Evolutionary conservation across 2,797 vertebrate genomes (phyloP).

Genomic region (Coluber constrictor): DNA sequence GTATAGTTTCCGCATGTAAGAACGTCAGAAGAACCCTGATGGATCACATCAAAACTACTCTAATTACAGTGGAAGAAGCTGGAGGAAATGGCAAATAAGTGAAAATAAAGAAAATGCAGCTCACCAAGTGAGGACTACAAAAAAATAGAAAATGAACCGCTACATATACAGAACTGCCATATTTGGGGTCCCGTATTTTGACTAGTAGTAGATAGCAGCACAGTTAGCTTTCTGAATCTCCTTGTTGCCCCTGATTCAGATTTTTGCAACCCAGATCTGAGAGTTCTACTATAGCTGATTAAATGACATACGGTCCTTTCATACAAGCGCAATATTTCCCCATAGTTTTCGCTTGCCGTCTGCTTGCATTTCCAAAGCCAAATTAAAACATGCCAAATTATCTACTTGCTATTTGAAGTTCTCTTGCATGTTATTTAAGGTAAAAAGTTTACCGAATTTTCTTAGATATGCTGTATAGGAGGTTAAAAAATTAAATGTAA

Average conservation of each 20-base stretch:
- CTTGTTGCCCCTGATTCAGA: neutral
- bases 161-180: neutral
- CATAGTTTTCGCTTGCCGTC: neutral
- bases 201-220: neutral
- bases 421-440: neutral
- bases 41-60: neutral
- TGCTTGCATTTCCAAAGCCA: neutral
- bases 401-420: neutral
- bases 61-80: neutral
- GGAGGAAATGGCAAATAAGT: neutral
- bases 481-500: neutral
- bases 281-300: neutral
- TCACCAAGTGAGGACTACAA: neutral
- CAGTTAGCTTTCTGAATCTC: neutral
- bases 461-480: neutral
- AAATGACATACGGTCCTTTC: neutral
- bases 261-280: neutral
- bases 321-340: neutral
- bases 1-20: neutral
- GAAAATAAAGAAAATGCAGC: neutral
- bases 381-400: neutral
- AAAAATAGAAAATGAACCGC: neutral
- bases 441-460: neutral
- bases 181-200: neutral
- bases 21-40: neutral